Conservation (phyloP, 2,888 invertebrate species). For the Aradus depressus region DNA sequence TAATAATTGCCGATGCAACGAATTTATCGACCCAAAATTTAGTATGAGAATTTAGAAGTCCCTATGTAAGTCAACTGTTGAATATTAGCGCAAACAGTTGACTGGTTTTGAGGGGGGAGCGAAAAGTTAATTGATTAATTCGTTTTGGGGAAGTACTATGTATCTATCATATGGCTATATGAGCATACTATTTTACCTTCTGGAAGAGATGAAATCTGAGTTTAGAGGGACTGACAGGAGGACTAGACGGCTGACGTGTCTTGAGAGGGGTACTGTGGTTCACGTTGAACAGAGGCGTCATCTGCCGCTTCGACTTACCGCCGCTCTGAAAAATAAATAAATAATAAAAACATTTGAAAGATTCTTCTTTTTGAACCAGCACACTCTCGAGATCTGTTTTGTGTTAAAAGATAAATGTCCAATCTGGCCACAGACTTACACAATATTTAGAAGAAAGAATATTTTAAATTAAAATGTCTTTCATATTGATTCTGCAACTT, state of each 20-base stretch:
- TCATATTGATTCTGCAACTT: no score
- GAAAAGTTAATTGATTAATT: no score
- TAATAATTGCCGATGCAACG: no score
- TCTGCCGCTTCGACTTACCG: conserved; percentile 15
- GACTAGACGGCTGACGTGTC: conserved; percentile 34
- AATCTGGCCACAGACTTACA: neutral
- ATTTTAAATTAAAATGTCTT: no score
- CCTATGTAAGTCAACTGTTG: no score
- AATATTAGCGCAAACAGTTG: no score
- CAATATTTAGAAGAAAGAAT: neutral
- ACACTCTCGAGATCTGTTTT: no score
- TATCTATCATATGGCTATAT: no score
- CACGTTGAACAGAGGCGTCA: conserved; percentile 12
- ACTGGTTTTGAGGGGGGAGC: no score
- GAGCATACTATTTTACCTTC: conserved; percentile 34
- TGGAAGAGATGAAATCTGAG: conserved; percentile 38
- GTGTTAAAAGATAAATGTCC: neutral
- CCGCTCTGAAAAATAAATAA: conserved; percentile 10
- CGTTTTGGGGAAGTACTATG: no score
- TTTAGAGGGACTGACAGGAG: conserved; percentile 39
- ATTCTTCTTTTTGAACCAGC: neutral
- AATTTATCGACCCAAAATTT: no score
- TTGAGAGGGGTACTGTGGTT: conserved; percentile 28
- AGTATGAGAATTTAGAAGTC: no score
- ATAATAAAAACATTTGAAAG: neutral